phyloP scores from a whole-genome alignment of 1,140 invertebrate species.

The Drosophila trapezifrons region DNA sequence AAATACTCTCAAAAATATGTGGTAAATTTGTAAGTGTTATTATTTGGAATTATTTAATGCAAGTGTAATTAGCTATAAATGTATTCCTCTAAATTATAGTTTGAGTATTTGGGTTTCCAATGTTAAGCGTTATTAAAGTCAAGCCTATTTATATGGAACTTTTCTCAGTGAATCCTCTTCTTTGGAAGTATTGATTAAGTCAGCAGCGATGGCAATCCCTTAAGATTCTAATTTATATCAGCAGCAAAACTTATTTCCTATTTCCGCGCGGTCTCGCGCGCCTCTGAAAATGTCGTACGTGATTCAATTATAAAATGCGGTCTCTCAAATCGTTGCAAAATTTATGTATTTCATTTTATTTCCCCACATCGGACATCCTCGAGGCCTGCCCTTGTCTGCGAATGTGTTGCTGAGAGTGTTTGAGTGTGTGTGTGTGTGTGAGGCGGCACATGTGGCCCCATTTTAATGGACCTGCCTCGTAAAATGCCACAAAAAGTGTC shows the following conservation, averaged over 20 bases:
- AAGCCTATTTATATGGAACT: neutral
- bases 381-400: slow-evolving; percentile 34
- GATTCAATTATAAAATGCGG: slow-evolving; percentile 84
- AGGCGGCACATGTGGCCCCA: slow-evolving; percentile 66
- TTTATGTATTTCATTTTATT: slow-evolving; percentile 84
- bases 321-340: slow-evolving; percentile 84
- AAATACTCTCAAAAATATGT: neutral
- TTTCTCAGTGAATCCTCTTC: slow-evolving; percentile 7
- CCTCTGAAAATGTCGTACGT: slow-evolving; percentile 78
- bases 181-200: slow-evolving; percentile 66
- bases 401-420: slow-evolving; percentile 16
- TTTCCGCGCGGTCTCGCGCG: slow-evolving; percentile 51
- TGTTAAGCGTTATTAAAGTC: too few relatives aligned
- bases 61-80: too few relatives aligned
- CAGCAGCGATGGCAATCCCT: slow-evolving; percentile 61
- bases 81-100: too few relatives aligned
- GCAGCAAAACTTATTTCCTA: slow-evolving; percentile 80
- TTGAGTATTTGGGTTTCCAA: neutral
- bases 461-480: slow-evolving; percentile 82
- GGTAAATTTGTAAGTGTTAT: neutral
- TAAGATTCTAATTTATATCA: slow-evolving; percentile 83
- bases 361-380: slow-evolving; percentile 52
- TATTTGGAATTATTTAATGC: neutral
- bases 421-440: slow-evolving; percentile 30
- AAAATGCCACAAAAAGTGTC: slow-evolving; percentile 76